These are phyloP conservation scores for Melanotaenia parkinsoni DNA, from an alignment of 2,797 vertebrate species.

Conservation along the genomic window DNA sequence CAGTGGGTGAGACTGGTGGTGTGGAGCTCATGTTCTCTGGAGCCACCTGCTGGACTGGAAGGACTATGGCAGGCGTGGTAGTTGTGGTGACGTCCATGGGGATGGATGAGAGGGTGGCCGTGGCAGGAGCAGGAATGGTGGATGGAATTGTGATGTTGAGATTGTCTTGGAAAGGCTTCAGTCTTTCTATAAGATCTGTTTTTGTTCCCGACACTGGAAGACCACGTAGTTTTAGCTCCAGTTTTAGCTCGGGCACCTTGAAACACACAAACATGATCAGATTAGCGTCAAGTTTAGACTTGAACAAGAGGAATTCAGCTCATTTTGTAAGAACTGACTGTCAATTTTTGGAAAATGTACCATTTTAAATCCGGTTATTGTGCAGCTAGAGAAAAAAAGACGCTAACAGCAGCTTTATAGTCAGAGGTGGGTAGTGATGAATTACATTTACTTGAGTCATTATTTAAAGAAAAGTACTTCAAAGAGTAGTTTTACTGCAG, in stretches of 20 bases:
- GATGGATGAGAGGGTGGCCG: slow-evolving; percentile 74
- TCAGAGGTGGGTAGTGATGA: too few relatives aligned
- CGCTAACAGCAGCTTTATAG: too few relatives aligned
- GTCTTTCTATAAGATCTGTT: slow-evolving; percentile 93
- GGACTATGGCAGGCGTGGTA: slow-evolving; percentile 56
- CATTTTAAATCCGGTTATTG: neutral
- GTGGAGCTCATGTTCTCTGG: slow-evolving; percentile 67
- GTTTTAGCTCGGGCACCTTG: slow-evolving; percentile 95
- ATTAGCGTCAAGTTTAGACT: neutral
- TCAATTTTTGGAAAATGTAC: neutral
- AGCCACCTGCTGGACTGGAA: slow-evolving; percentile 65
- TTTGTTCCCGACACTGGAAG: slow-evolving; percentile 97
- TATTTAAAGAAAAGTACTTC: too few relatives aligned
- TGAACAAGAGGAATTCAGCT: neutral
- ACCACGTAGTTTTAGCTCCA: slow-evolving; percentile 94
- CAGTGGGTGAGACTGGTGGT: slow-evolving; percentile 88
- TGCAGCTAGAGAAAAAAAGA: neutral
- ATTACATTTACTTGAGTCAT: too few relatives aligned
- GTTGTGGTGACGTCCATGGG: slow-evolving; percentile 76
- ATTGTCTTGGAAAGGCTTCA: slow-evolving; percentile 92
- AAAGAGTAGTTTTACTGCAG: too few relatives aligned
- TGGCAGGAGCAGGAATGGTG: slow-evolving; percentile 54
- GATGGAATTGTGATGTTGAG: slow-evolving; percentile 49
- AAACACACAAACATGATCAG: neutral
- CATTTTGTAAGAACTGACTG: too few relatives aligned